Base-by-base conservation (phyloP, 2,888 invertebrate genomes). In the Cheilosia urbana region DNA sequence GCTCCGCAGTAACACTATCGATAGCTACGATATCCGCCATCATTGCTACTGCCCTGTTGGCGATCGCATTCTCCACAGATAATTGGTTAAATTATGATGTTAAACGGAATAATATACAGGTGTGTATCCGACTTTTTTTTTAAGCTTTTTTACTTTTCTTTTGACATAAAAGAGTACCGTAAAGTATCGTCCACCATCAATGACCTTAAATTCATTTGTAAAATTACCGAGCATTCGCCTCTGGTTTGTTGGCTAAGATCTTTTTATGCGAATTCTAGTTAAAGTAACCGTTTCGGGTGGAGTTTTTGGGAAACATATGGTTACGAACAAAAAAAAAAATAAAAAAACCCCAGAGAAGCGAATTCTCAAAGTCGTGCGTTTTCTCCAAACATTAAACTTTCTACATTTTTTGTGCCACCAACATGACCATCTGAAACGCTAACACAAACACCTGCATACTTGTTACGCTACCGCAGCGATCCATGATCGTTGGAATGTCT, bases 11-110 rank as follows among this genome's bases (percentile, higher is more conserved):
- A 92, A 97, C 98, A 92, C 94, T 98, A 93, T 98, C 98, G 93
- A 95, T 98, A 93, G 98, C 98, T 90, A 98, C 98, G 91, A 97
- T 98, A 93, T 96, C 97, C 92, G 98, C 98, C 92, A 97, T 98
- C 92, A 96, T 98, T 92, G 97, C 98, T 90, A 96, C 98, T 91
- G 97, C 98, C 88, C 94, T 98, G 91, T 95, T 98, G 92, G 96
- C 97, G 90, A 97, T 98, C 92, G 97, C 98, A 90, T 98, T 98
- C 93, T 96, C 97, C 89, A 98, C 98, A 92, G 98, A 98, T 94
- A 98, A 98, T 94, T 98, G 98, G 98, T 94, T 97, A 90, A 97
- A 97, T 92, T 96, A 97, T 90, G 97, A 97, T 94, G 98, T 98
- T 89, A 96, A 96, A 93, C 95, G 98, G 91, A 95, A 95, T 90